Base-by-base conservation (phyloP, 2,888 invertebrate genomes). In the Oasisia sp. region DNA sequence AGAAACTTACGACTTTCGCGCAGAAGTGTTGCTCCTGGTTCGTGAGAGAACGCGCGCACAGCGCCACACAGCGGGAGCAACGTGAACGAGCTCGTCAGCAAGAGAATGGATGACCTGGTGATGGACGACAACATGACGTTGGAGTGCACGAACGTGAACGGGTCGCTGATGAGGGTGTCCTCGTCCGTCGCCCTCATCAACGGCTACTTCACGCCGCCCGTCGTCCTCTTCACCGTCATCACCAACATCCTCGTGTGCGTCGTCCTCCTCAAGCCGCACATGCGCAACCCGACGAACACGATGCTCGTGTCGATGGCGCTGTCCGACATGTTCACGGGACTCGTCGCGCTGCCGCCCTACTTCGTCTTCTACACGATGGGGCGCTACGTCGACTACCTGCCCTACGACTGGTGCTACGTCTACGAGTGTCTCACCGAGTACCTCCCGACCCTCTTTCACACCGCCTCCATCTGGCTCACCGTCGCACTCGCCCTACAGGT, bases 261-360 rank as follows among this genome's bases (percentile, higher is more conserved):
- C 74, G 99, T 99, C 0, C 97, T 99, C 58, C 98, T 98, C 93
- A 98, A 98, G 94, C 97, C 98, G 74, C 98, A 99, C 96, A 99
- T 99, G 99, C 96, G 98, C 50, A 98, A 98, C 0, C 98, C 99
- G 0, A 99, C 99, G 8, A 99, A 99, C 96, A 97, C 98, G n/a
- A 98, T 99, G 0, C 97, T 99, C 3, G 98, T 98, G 97, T 98
- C 98, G n/a, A 99, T 99, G 98, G 99, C 99, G 0, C 97, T 99
- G 7, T 98, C 98, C 94, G 99, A 99, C 96, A 98, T 99, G 97
- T 97, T 99, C 96, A 99, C 99, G 0, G 98, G 96, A 0, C 93
- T 96, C 0, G 95, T 95, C 92, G 96, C 96, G 7, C 93, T 96
- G 32, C 96, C 96, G 4, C 97, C 98, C 95, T 97, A 98, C 91